A percentile compares a stretch with the other conserved stretches of the same genome.
phyloP scores from a whole-genome alignment of 2,797 vertebrate species.

The Rhinoraja longicauda region DNA sequence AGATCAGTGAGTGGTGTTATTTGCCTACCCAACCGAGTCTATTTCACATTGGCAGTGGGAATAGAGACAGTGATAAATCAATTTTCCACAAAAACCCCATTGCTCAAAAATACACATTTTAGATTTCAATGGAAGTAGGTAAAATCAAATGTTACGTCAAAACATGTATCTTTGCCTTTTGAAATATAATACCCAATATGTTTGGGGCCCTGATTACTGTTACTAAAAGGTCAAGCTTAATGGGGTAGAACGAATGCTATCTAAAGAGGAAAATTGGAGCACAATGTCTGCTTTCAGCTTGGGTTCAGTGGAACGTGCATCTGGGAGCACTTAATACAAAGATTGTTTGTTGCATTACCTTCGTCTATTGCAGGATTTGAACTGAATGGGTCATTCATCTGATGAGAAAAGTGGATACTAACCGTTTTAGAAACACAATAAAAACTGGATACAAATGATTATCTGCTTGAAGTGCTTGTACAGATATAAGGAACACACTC shows the following conservation, averaged over 20 bases:
- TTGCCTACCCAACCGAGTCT: neutral
- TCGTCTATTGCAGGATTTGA: neutral
- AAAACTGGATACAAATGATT: neutral
- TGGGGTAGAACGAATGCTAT: neutral
- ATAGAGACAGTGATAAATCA: neutral
- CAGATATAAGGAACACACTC: neutral
- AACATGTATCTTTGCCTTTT: neutral
- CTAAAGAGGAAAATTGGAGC: neutral
- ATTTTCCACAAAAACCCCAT: neutral
- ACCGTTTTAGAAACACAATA: neutral
- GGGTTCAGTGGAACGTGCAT: neutral
- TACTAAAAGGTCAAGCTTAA: neutral
- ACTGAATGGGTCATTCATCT: neutral
- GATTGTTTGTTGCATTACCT: neutral
- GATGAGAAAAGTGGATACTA: neutral
- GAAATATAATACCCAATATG: slow-evolving; percentile 1
- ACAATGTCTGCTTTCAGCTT: neutral
- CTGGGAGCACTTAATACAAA: slow-evolving; percentile 26
- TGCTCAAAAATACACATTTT: neutral
- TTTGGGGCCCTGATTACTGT: neutral
- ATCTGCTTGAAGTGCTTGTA: neutral
- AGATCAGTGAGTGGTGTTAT: neutral
- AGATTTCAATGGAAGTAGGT: neutral
- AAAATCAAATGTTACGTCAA: neutral
- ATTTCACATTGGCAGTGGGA: neutral